Conservation (phyloP, 2,888 invertebrate species). For the Silvanus unidentatus region DNA sequence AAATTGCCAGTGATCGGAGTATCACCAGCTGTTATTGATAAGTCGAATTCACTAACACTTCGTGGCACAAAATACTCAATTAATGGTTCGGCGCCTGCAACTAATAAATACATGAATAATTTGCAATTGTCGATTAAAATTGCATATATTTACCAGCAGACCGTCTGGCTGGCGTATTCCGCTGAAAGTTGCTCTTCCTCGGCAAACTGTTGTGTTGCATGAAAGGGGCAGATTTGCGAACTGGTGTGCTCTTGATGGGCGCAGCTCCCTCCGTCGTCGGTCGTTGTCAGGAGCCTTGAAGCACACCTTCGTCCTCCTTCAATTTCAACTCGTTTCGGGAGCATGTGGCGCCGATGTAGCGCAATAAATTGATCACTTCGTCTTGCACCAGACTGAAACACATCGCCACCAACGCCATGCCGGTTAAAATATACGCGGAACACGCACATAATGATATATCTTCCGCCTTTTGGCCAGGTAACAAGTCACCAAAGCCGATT, state of each 20-base stretch:
- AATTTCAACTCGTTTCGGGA: constrained; percentile 31
- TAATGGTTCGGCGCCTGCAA: constrained; percentile 53
- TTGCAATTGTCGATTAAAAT: background rate
- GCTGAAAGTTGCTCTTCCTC: constrained; percentile 55
- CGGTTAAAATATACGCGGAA: constrained; percentile 74
- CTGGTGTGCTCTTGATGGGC: constrained; percentile 43
- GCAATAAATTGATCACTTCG: constrained; percentile 57
- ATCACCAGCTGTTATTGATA: constrained; percentile 59
- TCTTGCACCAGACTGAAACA: constrained; percentile 82
- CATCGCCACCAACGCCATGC: constrained; percentile 82
- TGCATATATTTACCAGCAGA: constrained; percentile 46
- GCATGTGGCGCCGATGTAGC: constrained; percentile 46
- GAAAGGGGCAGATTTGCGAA: constrained; percentile 37
- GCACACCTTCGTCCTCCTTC: constrained; percentile 49
- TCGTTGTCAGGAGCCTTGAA: constrained; percentile 50
- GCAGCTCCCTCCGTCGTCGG: constrained; percentile 47
- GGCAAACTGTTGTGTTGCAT: constrained; percentile 50
- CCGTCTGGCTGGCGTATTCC: constrained; percentile 60
- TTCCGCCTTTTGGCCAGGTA: constrained; percentile 58
- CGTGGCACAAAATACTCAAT: constrained; percentile 80
- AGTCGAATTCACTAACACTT: constrained; percentile 76
- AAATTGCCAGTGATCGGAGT: constrained; percentile 40
- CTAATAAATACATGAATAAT: background rate
- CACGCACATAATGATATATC: constrained; percentile 72
- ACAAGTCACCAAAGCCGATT: constrained; percentile 76